A percentile compares a stretch with the other conserved stretches of the same genome.
These are phyloP conservation scores for Rhegmatorhina hoffmannsi DNA, from an alignment of 2,113 vertebrate species.

Conservation along the genomic window DNA sequence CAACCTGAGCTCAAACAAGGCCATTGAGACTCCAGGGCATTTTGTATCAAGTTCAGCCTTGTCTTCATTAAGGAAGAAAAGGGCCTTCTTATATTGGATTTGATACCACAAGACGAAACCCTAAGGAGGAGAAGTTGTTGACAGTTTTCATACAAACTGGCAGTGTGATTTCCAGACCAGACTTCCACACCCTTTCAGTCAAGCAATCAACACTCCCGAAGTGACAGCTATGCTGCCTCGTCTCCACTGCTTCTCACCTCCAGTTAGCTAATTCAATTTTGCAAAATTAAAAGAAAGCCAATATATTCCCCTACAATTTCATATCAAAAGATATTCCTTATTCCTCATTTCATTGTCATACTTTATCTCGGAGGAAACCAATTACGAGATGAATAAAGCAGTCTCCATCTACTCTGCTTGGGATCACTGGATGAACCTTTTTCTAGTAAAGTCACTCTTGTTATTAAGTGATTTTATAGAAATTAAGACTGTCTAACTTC, in stretches of 20 bases:
- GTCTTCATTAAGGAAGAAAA: neutral
- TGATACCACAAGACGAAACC: neutral
- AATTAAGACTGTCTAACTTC: neutral
- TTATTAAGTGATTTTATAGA: neutral
- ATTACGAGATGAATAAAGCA: neutral
- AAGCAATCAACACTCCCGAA: neutral
- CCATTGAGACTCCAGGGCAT: neutral
- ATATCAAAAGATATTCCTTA: slow-evolving; percentile 3
- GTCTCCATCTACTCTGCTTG: neutral
- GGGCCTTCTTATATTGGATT: neutral
- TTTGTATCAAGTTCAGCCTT: neutral
- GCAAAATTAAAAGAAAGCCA: neutral
- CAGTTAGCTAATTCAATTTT: slow-evolving; percentile 8
- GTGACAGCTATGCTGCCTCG: neutral
- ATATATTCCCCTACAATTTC: neutral
- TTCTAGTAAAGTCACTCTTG: neutral
- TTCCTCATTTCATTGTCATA: neutral
- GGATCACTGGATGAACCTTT: neutral
- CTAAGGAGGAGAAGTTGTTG: neutral
- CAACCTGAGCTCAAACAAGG: neutral
- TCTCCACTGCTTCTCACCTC: neutral
- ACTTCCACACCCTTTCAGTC: neutral
- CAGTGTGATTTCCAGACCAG: neutral
- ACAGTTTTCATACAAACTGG: neutral
- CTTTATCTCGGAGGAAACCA: neutral